Conservation (phyloP, 2,113 vertebrate species). For the Shinisaurus crocodilurus region DNA sequence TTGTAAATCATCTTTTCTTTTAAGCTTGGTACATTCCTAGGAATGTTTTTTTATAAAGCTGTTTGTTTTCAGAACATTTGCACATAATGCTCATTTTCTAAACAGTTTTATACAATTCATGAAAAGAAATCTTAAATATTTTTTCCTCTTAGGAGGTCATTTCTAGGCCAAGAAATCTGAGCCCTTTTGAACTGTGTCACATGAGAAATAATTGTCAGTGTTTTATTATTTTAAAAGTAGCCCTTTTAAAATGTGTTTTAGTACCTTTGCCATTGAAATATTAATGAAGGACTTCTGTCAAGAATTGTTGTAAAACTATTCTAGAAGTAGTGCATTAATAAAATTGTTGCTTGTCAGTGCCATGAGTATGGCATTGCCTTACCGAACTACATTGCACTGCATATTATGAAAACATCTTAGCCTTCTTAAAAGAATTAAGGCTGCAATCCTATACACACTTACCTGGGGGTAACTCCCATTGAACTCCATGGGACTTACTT, state of each 20-base stretch:
- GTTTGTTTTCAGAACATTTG: conserved; percentile 68
- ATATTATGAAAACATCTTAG: conserved; percentile 50
- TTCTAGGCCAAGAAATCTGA: conserved; percentile 59
- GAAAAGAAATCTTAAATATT: conserved; percentile 61
- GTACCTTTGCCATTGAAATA: conserved; percentile 28
- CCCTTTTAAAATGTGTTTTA: conserved; percentile 28
- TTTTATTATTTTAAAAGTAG: conserved; percentile 39
- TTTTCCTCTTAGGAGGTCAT: conserved; percentile 51
- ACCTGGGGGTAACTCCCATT: no score
- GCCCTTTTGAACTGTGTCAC: conserved; percentile 40
- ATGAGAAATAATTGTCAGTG: conserved; percentile 37
- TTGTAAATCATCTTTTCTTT: conserved; percentile 72
- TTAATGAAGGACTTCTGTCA: conserved; percentile 42
- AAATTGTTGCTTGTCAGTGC: conserved; percentile 55
- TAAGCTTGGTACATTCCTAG: conserved; percentile 74
- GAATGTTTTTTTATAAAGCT: conserved; percentile 76
- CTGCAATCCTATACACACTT: no score
- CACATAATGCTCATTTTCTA: conserved; percentile 70
- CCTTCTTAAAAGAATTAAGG: conserved; percentile 57
- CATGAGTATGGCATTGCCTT: conserved; percentile 48
- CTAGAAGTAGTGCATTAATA: conserved; percentile 44
- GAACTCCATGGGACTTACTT: no score
- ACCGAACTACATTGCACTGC: conserved; percentile 46
- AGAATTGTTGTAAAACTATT: conserved; percentile 35
- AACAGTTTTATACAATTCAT: conserved; percentile 72